Evolutionary conservation across 2,797 vertebrate genomes (phyloP).

Genomic region (Crax fasciolata): DNA sequence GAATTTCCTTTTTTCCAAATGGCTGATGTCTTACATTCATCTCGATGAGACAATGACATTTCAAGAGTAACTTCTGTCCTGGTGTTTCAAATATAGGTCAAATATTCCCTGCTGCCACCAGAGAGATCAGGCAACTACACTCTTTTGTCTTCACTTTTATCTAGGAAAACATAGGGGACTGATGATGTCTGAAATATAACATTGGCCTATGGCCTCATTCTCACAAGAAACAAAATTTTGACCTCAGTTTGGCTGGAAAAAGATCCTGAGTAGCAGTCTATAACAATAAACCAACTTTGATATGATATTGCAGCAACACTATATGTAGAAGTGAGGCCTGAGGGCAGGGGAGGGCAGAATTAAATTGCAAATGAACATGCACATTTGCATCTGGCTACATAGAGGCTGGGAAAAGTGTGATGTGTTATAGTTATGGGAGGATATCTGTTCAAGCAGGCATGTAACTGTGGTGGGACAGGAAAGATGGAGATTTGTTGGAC

Average conservation of each 20-base stretch:
- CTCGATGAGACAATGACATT: not conserved
- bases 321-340: not conserved
- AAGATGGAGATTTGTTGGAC: not conserved
- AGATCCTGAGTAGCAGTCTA: not conserved
- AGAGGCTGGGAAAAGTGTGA: not conserved
- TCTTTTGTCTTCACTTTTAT: not conserved
- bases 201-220: not conserved
- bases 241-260: not conserved
- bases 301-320: not conserved
- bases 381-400: not conserved
- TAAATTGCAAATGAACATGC: not conserved
- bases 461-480: not conserved
- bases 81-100: not conserved
- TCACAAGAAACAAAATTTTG: not conserved
- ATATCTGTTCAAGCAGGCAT: fast-evolving
- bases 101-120: not conserved
- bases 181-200: not conserved
- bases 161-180: not conserved
- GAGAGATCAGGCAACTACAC: not conserved
- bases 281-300: not conserved
- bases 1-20: not conserved
- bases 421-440: not conserved
- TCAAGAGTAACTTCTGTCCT: not conserved
- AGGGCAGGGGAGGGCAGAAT: not conserved
- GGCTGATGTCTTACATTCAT: not conserved